Evolutionary conservation across 2,888 invertebrate species (phyloP).

Genomic region (Tipula unca): DNA sequence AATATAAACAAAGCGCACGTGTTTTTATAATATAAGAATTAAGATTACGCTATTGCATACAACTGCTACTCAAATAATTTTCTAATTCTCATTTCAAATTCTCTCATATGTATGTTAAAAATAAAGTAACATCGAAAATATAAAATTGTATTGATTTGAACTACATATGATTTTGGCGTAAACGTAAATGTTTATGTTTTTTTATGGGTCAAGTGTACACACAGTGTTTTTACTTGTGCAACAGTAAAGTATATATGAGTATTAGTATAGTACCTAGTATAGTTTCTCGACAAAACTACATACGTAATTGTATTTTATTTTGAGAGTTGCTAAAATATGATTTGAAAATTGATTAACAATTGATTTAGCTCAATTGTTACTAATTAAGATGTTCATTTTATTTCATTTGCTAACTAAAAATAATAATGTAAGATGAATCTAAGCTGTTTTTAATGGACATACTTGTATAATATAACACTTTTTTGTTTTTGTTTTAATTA

Average conservation of each 20-base stretch:
- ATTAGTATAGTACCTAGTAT: background rate
- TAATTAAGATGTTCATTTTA: background rate
- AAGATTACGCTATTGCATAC: background rate
- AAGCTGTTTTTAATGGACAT: background rate
- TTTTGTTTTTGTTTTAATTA: background rate
- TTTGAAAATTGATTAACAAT: background rate
- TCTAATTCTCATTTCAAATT: background rate
- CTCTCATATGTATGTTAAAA: background rate
- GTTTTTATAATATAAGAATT: too few species aligned
- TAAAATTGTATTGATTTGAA: background rate
- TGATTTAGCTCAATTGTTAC: background rate
- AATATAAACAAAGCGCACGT: too few species aligned
- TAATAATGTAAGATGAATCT: background rate
- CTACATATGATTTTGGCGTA: background rate
- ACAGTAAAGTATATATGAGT: background rate
- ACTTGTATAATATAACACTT: background rate
- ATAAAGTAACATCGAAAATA: background rate
- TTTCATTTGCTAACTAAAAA: background rate
- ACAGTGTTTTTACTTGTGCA: background rate
- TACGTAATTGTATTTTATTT: background rate
- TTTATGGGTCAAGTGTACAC: background rate
- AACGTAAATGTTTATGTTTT: background rate
- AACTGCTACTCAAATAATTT: background rate
- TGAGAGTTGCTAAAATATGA: background rate
- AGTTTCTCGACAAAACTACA: background rate